These are phyloP conservation scores for Drosophila nikananu DNA, from an alignment of 1,140 invertebrate genomes.

Conservation along the genomic window DNA sequence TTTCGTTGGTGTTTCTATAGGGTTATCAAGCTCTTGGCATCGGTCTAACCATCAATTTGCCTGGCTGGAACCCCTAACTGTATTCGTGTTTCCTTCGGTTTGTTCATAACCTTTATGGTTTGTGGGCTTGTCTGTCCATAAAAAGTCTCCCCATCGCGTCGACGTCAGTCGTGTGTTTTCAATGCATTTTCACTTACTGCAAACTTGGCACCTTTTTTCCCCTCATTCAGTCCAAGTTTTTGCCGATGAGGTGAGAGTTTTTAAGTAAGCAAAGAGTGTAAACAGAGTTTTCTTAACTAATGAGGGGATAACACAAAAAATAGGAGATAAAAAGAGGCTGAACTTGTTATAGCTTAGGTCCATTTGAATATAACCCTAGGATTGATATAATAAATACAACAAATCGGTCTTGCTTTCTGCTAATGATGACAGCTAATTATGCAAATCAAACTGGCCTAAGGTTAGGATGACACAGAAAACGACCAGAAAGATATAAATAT, in stretches of 20 bases:
- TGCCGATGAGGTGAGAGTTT: slow-evolving; percentile 69
- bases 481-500: not conserved
- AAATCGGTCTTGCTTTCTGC: slow-evolving; percentile 1
- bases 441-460: slow-evolving; percentile 14
- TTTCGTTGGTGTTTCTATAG: not conserved
- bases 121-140: slow-evolving; percentile 45
- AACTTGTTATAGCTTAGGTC: not conserved
- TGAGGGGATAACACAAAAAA: slow-evolving; percentile 10
- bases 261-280: slow-evolving; percentile 47
- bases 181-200: slow-evolving; percentile 71
- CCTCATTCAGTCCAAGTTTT: slow-evolving; percentile 15
- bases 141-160: slow-evolving; percentile 30
- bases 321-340: not conserved
- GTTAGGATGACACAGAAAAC: not conserved
- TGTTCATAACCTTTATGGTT: slow-evolving; percentile 46
- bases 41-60: slow-evolving; percentile 45
- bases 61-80: slow-evolving; percentile 21
- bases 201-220: slow-evolving; percentile 52
- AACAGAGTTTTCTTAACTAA: slow-evolving; percentile 42
- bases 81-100: slow-evolving; percentile 11
- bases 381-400: not conserved
- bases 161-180: slow-evolving; percentile 17
- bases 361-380: not conserved
- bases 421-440: slow-evolving; percentile 36
- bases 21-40: slow-evolving; percentile 66